phyloP scores from a whole-genome alignment of 2,113 vertebrate genomes.

The Motacilla alba region DNA sequence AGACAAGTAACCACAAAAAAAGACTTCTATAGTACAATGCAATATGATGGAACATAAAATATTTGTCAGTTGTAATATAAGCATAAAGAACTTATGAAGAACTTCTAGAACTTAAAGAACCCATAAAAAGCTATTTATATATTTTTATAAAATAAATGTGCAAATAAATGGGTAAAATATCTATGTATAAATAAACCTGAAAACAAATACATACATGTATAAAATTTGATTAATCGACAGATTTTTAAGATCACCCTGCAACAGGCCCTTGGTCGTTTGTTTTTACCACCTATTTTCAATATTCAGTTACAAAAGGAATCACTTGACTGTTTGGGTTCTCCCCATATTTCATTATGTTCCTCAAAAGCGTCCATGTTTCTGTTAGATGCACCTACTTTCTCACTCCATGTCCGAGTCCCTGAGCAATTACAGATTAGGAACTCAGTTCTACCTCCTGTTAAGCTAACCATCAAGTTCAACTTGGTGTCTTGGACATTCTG shows the following conservation, averaged over 20 bases:
- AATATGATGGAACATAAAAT: neutral
- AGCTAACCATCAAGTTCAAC: neutral
- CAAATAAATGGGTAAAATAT: neutral
- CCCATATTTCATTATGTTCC: neutral
- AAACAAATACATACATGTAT: neutral
- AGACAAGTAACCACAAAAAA: neutral
- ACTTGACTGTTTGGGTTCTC: neutral
- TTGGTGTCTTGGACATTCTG: neutral
- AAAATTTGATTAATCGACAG: fast-evolving
- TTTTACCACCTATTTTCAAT: neutral
- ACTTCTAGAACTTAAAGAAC: no score
- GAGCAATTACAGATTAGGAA: neutral
- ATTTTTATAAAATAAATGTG: neutral
- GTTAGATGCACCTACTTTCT: neutral
- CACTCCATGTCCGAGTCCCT: neutral
- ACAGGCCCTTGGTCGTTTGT: neutral
- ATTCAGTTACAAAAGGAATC: neutral
- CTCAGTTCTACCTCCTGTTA: neutral
- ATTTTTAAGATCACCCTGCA: neutral
- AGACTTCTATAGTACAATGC: neutral
- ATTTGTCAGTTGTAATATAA: neutral
- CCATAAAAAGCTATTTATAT: neutral
- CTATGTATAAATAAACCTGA: fast-evolving
- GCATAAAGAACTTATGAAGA: neutral
- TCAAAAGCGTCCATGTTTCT: neutral